Evolutionary conservation across 1,140 invertebrate species (phyloP).

Genomic region (Lordiphosa stackelbergi): DNA sequence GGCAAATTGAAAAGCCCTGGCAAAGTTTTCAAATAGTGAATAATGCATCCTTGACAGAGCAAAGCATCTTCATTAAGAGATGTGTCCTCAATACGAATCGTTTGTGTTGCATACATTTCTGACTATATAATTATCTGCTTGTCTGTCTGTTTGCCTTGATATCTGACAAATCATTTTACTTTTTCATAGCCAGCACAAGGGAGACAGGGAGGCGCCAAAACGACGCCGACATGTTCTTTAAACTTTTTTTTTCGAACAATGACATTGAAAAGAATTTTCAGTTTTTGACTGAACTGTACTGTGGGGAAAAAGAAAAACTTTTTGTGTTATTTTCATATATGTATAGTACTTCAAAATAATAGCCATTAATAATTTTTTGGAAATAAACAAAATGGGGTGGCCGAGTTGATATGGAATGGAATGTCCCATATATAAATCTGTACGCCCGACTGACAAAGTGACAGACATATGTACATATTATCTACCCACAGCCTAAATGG

Average conservation of each 20-base stretch:
- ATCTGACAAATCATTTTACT: constrained; percentile 66
- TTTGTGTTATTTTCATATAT: too few relatives aligned
- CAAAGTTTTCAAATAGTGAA: constrained; percentile 17
- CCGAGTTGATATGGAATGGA: too few relatives aligned
- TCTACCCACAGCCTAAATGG: too few relatives aligned
- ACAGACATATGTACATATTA: too few relatives aligned
- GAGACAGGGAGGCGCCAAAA: background rate
- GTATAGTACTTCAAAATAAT: too few relatives aligned
- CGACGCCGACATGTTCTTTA: constrained; percentile 44
- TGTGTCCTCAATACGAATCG: constrained; percentile 42
- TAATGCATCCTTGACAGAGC: constrained; percentile 45
- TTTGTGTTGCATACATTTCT: background rate
- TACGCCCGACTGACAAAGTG: too few relatives aligned
- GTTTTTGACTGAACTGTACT: too few relatives aligned
- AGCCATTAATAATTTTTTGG: too few relatives aligned
- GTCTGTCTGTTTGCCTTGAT: constrained; percentile 52
- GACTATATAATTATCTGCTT: background rate
- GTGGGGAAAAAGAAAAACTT: too few relatives aligned
- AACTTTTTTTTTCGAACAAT: constrained; percentile 61
- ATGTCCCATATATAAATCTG: too few relatives aligned
- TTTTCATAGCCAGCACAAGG: constrained; percentile 37
- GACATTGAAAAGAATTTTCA: constrained; percentile 72
- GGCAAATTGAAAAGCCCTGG: constrained; percentile 50
- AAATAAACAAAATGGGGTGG: too few relatives aligned
- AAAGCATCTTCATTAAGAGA: constrained; percentile 56